Conservation (phyloP, 1,140 invertebrate species). For the Neoseiulus cucumeris region DNA sequence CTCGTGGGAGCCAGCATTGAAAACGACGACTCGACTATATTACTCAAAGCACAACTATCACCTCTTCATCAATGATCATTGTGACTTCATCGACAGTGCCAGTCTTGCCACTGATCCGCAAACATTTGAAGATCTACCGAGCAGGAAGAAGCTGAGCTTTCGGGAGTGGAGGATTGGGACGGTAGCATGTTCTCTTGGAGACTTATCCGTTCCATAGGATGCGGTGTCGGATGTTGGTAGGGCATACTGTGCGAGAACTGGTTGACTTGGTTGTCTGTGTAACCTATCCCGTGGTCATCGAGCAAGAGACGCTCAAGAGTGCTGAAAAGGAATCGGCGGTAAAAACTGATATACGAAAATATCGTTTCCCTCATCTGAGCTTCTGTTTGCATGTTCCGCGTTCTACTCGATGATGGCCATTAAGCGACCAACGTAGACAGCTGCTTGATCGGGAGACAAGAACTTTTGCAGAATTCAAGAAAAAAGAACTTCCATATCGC, state of each 20-base stretch:
- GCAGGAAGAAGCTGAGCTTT: not conserved
- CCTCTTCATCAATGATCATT: not conserved
- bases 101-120: not conserved
- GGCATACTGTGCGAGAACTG: not conserved
- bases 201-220: not conserved
- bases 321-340: not conserved
- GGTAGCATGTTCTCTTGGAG: not conserved
- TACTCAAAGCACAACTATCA: not conserved
- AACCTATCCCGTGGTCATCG: not conserved
- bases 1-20: not conserved
- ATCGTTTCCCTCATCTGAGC: not conserved
- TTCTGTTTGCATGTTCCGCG: not conserved
- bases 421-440: not conserved
- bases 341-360: not conserved
- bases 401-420: not conserved
- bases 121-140: not conserved
- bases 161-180: not conserved
- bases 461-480: not conserved
- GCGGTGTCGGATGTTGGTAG: not conserved
- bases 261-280: not conserved
- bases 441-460: not conserved
- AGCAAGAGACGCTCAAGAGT: not conserved
- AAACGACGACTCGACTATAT: not conserved
- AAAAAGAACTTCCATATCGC: not conserved
- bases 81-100: not conserved